These are phyloP conservation scores for Nomada goodeniana DNA, from an alignment of 2,888 invertebrate species.

Conservation along the genomic window DNA sequence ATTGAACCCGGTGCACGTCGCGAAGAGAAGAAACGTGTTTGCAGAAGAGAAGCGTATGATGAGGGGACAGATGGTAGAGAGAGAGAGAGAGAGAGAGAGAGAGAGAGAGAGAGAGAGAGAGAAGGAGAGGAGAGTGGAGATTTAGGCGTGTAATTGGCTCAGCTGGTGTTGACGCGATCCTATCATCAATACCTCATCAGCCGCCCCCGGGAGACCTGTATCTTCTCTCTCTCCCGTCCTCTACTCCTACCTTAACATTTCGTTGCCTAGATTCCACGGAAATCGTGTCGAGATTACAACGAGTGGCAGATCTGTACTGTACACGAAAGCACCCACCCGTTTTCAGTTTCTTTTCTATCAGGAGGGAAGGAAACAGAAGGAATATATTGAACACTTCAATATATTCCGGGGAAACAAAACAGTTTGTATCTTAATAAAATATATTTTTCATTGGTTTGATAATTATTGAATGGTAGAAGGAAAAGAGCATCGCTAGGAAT, in stretches of 20 bases:
- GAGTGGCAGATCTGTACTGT: slow-evolving; percentile 69
- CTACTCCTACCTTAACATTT: slow-evolving; percentile 35
- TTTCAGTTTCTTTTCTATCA: no score
- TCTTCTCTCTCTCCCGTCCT: slow-evolving; percentile 63
- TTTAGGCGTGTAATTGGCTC: slow-evolving; percentile 87
- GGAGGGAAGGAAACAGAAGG: no score
- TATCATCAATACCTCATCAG: slow-evolving; percentile 88
- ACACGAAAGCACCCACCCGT: slow-evolving; percentile 29
- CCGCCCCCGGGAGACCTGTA: slow-evolving; percentile 83
- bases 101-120: slow-evolving; percentile 63
- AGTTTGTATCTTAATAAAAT: no score
- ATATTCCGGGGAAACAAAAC: no score
- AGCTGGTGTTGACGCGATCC: slow-evolving; percentile 87
- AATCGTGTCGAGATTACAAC: slow-evolving; percentile 54
- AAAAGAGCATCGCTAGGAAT: no score
- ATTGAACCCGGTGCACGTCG: slow-evolving; percentile 10
- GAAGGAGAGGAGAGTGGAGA: slow-evolving; percentile 78
- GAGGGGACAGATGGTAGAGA: slow-evolving; percentile 49
- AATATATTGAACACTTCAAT: no score
- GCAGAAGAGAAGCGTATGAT: slow-evolving; percentile 25
- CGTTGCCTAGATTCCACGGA: slow-evolving; percentile 42
- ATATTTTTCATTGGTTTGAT: no score
- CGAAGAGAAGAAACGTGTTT: slow-evolving; percentile 22
- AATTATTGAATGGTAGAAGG: no score
- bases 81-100: slow-evolving; percentile 63